Percentiles rank a stretch among this genome's conserved stretches.
These are phyloP conservation scores for Leptodactylus fuscus DNA, from an alignment of 2,113 vertebrate species.

Conservation along the genomic window DNA sequence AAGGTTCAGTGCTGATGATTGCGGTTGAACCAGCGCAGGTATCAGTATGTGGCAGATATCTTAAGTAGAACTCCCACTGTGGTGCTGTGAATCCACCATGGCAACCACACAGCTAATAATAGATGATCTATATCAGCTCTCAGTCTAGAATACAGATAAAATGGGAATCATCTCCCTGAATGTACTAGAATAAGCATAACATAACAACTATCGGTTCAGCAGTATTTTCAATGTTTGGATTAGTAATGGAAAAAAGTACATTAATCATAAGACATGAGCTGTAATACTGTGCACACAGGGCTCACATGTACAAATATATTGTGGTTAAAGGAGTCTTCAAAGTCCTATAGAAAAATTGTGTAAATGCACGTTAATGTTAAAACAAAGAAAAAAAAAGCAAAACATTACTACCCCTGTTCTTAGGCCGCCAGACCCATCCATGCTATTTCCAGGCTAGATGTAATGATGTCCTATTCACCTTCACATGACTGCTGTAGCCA, in stretches of 20 bases:
- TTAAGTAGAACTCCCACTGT: conserved; percentile 39
- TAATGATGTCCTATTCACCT: too few species aligned
- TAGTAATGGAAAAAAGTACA: not conserved
- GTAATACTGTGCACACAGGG: not conserved
- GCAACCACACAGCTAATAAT: conserved; percentile 55
- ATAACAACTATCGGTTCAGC: not conserved
- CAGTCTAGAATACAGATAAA: conserved; percentile 44
- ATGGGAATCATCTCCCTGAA: not conserved
- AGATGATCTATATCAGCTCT: conserved; percentile 34
- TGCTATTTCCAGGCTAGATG: too few species aligned
- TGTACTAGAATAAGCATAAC: conserved; percentile 1
- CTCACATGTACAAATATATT: too few species aligned
- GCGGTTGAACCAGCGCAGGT: conserved; percentile 30
- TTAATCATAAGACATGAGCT: not conserved
- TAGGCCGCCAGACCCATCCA: too few species aligned
- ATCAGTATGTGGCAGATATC: conserved; percentile 54
- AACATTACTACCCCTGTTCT: too few species aligned
- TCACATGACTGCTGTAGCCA: too few species aligned
- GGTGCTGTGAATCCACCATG: conserved; percentile 55
- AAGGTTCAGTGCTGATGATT: not conserved
- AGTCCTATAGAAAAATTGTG: too few species aligned
- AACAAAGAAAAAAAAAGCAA: too few species aligned
- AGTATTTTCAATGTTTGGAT: not conserved
- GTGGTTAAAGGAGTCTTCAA: too few species aligned
- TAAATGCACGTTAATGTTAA: too few species aligned